Evolutionary conservation across 2,113 vertebrate genomes (phyloP), one percentile per base, ranked within the genome.

Genomic region (Morphnarchus princeps): DNA sequence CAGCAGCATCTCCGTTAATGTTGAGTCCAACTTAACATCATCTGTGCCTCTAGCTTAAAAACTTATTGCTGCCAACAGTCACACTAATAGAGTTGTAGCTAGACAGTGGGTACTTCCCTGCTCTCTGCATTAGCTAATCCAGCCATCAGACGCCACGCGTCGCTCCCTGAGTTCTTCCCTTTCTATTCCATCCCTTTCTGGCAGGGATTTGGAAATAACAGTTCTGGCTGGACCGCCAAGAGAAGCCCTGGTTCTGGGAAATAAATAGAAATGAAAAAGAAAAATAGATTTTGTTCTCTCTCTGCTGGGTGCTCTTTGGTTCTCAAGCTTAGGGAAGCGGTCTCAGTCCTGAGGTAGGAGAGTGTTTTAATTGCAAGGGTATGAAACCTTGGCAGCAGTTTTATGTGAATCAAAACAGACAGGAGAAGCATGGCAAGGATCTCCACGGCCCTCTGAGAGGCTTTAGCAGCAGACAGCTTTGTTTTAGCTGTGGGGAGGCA

Each of bases 391-490:
- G 4, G 59, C 71, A 80, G 67, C 40, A 59, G 66, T 72, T 95
- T 88, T 40, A 59, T 55, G 50, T 58, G 95, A 94, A 92, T 85
- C 42, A 66, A 78, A 94, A 72, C 62, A 82, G 89, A 77, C 84
- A 82, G 54, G n/a, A 66, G 38, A 95, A 95, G 82, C 20, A 76
- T 93, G 84, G 78, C 62, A 73, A 72, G 59, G 78, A 85, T 95
- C 70, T 93, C 42, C 28, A 8, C 57, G 89, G 87, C 61, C 73
- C 80, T 95, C 54, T 38, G 91, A 95, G 93, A 80, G 21, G 38
- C 45, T 96, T 84, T 66, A 85, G 32, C 54, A 95, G 78, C 58
- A 91, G 71, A 76, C 49, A 93, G 81, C 42, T 94, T 86, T 90
- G 55, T 69, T 95, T 91, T 73, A 90, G 74, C 42, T 66, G 87